Base-by-base conservation (phyloP, 1,140 invertebrate species). In the Physella acuta region DNA sequence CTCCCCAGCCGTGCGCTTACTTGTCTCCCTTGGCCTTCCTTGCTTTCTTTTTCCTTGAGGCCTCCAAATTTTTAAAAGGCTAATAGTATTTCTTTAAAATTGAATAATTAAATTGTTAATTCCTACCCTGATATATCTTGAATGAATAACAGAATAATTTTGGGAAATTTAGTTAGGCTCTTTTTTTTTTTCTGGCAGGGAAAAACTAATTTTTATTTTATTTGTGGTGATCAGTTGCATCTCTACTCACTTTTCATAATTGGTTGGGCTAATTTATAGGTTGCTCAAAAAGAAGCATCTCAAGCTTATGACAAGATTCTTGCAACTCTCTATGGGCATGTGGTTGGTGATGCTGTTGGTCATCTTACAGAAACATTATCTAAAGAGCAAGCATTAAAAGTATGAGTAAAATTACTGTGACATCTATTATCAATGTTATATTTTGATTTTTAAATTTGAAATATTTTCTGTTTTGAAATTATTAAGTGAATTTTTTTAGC, bases 291-390 rank as follows among this genome's bases (percentile, higher is more conserved):
- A 55, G 65, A 71, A 39, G 69, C 70, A 33, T 55, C 59, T 26
- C 53, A 52, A 37, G 61, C 58, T 8, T 74, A 74, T 52, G 74
- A 75, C 24, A 70, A 63, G 36, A 75, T 81, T 30, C 66, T 71
- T 56, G 79, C 53, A 26, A 76, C 73, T 4, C 69, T 81, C 3
- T 81, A 79, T 73, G 79, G 79, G 39, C 74, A 78, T 52, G 78
- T 77, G 68, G 64, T 75, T 39, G 79, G 79, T 24, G 79, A 81
- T 73, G 78, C 79, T 36, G 52, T 79, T 24, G 79, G 79, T 33
- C 71, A 79, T 20, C 62, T 81, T 20, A 78, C 79, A 61, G 79
- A 81, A 64, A 73, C 72, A 51, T 53, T 79, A 34, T 67, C 73
- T 39, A 79, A 76, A 58, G 67, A 73, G 51, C 75, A 81, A 63